Percentiles rank a stretch among this genome's conserved stretches.
phyloP scores from a whole-genome alignment of 2,113 vertebrate genomes.

The Aspiorhynchus laticeps region DNA sequence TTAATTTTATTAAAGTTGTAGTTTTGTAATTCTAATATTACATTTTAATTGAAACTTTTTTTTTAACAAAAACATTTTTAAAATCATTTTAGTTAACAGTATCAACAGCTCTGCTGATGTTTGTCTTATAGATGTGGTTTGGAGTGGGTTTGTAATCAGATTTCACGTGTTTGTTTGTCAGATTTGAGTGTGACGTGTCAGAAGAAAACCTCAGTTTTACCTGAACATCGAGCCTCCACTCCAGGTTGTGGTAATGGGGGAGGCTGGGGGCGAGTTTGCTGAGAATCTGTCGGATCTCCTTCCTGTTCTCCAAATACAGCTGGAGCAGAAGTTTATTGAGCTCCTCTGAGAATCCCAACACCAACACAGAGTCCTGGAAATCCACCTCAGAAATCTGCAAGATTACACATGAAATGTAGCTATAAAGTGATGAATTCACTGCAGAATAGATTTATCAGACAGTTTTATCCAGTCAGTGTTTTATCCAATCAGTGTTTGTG shows the following conservation, averaged over 20 bases:
- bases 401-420: no score
- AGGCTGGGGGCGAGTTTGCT: conserved; percentile 78
- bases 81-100: neutral
- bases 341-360: conserved; percentile 89
- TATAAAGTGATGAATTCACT: no score
- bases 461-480: no score
- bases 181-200: neutral
- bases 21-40: neutral
- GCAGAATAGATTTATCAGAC: no score
- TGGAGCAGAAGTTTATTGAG: conserved; percentile 85
- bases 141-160: neutral
- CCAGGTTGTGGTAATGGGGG: conserved; percentile 88
- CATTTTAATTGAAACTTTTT: neutral
- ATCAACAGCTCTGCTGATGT: neutral
- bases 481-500: no score
- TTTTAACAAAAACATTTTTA: no score
- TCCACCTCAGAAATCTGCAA: conserved; percentile 89
- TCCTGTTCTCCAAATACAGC: conserved; percentile 87
- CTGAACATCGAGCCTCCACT: conserved; percentile 95
- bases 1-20: neutral
- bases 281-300: conserved; percentile 85
- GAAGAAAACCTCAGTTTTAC: conserved; percentile 63
- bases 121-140: neutral
- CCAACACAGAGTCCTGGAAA: conserved; percentile 91
- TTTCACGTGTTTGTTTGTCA: neutral